A percentile compares a stretch with the other conserved stretches of the same genome.
These are phyloP conservation scores for Zoroaster sp. DNA, from an alignment of 53 echinoderm and acorn worm species.

Conservation along the genomic window DNA sequence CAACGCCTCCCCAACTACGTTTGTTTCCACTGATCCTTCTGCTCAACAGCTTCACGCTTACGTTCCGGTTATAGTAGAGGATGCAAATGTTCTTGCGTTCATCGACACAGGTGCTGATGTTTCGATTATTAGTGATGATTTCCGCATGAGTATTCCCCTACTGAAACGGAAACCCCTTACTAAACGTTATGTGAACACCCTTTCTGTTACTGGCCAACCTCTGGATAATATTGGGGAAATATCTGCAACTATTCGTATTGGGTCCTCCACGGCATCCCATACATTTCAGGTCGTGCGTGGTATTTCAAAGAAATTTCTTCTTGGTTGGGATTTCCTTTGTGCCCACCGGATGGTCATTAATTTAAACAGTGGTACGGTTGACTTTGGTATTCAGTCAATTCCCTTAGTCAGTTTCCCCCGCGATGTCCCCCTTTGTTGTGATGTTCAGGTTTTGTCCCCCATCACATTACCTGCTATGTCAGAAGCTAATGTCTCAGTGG, in stretches of 20 bases:
- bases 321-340: slow-evolving; percentile 52
- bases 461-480: slow-evolving; percentile 39
- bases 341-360: slow-evolving; percentile 7
- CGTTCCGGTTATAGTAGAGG: not conserved
- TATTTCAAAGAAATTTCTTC: slow-evolving; percentile 15
- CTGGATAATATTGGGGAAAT: slow-evolving; percentile 4
- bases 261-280: not conserved
- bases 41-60: not conserved
- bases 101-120: slow-evolving; percentile 25
- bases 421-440: slow-evolving; percentile 18
- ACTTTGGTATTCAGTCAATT: not conserved
- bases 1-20: too few relatives aligned
- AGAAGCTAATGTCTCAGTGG: slow-evolving; percentile 13
- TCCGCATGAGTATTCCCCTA: not conserved
- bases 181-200: too few relatives aligned
- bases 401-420: slow-evolving; percentile 33
- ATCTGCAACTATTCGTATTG: not conserved
- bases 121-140: slow-evolving; percentile 28
- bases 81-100: slow-evolving; percentile 7
- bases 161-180: not conserved
- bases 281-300: slow-evolving; percentile 28
- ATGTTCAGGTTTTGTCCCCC: not conserved
- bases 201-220: too few relatives aligned
- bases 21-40: too few relatives aligned
- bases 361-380: not conserved